Percentiles rank a stretch among this genome's conserved stretches.
Evolutionary conservation across 2,113 vertebrate genomes (phyloP).

Genomic region (Psophia crepitans): DNA sequence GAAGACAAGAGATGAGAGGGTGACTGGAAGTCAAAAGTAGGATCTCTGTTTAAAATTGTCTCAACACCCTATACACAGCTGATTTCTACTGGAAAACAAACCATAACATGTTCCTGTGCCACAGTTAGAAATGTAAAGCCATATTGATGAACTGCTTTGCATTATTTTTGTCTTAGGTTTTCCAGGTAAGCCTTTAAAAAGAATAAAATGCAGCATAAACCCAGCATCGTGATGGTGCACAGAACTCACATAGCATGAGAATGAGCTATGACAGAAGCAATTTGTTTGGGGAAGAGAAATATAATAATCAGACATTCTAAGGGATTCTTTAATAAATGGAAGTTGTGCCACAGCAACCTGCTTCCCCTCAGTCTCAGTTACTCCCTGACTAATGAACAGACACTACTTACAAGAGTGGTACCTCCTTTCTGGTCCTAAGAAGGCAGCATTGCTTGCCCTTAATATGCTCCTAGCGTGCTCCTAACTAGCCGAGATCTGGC

Average conservation of each 20-base stretch:
- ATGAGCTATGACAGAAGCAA: neutral
- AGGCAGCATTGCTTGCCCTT: no score
- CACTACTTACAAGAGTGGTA: rapidly evolving
- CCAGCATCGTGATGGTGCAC: neutral
- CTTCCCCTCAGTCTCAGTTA: neutral
- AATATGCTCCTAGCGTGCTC: rapidly evolving
- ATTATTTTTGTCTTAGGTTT: neutral
- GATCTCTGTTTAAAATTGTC: neutral
- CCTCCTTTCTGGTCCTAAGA: neutral
- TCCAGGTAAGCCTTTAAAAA: neutral
- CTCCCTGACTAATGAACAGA: neutral
- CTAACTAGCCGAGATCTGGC: neutral
- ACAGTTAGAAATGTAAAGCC: neutral
- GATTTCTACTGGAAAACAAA: neutral
- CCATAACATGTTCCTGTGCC: neutral
- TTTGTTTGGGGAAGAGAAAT: neutral
- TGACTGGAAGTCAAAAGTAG: neutral
- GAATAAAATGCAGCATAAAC: neutral
- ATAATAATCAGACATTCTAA: neutral
- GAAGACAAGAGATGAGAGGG: neutral
- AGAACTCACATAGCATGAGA: neutral
- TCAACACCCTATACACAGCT: neutral
- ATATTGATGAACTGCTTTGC: neutral
- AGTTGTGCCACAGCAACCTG: neutral
- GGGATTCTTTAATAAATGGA: neutral